Percentiles rank a stretch among this genome's conserved stretches.
Evolutionary conservation across 2,113 vertebrate genomes (phyloP).

Genomic region (Chunga burmeisteri): DNA sequence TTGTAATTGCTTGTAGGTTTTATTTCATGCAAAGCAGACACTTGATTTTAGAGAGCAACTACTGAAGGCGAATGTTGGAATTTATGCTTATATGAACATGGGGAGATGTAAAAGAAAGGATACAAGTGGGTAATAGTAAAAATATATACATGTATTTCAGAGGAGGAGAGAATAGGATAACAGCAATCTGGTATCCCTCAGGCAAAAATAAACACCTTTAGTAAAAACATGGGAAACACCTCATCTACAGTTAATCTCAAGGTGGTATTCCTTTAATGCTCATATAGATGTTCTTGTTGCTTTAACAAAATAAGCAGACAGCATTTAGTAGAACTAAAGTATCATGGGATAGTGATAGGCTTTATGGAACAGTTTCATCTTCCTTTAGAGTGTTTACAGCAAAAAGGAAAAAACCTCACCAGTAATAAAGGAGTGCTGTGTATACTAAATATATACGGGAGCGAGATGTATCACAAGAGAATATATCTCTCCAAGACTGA

Average conservation of each 20-base stretch:
- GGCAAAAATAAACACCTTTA: background rate
- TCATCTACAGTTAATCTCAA: background rate
- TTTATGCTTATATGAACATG: background rate
- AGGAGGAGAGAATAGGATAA: background rate
- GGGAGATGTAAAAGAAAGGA: background rate
- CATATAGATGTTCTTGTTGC: background rate
- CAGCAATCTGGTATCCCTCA: background rate
- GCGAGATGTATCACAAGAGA: background rate
- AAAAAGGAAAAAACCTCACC: rapidly evolving
- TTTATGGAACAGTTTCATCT: background rate
- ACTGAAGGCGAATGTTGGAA: background rate
- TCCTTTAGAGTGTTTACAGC: background rate
- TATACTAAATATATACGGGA: background rate
- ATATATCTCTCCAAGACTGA: background rate
- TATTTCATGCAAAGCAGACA: background rate
- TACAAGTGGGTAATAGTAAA: background rate
- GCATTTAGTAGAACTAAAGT: background rate
- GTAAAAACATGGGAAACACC: background rate
- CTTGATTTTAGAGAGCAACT: background rate
- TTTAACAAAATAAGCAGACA: background rate
- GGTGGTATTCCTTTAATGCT: background rate
- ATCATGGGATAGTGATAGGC: background rate
- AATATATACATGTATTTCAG: background rate
- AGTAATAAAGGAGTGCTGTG: background rate
- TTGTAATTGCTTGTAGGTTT: background rate